These are phyloP conservation scores for Phrynocephalus versicolor DNA, from an alignment of 2,113 vertebrate genomes.

Conservation along the genomic window DNA sequence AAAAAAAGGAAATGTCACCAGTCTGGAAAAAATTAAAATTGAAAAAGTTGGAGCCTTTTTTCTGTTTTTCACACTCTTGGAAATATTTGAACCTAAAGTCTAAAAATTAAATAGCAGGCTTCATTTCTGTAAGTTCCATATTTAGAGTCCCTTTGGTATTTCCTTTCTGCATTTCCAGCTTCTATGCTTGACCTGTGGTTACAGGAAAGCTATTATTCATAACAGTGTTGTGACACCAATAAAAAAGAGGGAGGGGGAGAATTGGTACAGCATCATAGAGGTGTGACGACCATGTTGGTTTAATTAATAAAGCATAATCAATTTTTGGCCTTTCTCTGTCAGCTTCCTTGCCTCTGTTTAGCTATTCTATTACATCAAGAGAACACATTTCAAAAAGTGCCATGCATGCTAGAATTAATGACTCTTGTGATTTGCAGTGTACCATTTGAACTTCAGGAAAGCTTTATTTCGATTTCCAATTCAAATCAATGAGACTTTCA, in stretches of 20 bases:
- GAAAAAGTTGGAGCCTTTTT: too few relatives aligned
- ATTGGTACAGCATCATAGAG: slow-evolving; percentile 13
- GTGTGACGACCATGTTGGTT: slow-evolving; percentile 15
- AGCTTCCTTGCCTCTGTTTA: slow-evolving; percentile 34
- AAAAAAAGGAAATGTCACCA: not conserved
- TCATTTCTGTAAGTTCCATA: not conserved
- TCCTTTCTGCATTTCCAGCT: not conserved
- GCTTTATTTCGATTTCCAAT: slow-evolving; percentile 61
- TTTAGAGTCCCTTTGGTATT: not conserved
- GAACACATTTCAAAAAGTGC: slow-evolving; percentile 38
- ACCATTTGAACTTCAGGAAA: slow-evolving; percentile 66
- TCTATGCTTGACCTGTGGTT: not conserved
- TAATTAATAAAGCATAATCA: slow-evolving; percentile 51
- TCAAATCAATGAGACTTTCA: slow-evolving; percentile 56
- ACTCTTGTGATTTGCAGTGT: slow-evolving; percentile 60
- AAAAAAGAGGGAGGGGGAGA: fast-evolving
- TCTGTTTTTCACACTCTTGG: too few relatives aligned
- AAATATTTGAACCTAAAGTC: not conserved
- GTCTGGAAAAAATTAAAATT: not conserved
- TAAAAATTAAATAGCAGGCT: not conserved
- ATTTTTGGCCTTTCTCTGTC: slow-evolving; percentile 30
- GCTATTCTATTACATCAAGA: slow-evolving; percentile 32
- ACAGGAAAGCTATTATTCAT: not conserved
- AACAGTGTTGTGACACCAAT: slow-evolving; percentile 12
- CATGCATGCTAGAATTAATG: slow-evolving; percentile 47